Evolutionary conservation across 2,113 vertebrate genomes (phyloP), one percentile per base, ranked within the genome.

Genomic region (Thunnus maccoyii): DNA sequence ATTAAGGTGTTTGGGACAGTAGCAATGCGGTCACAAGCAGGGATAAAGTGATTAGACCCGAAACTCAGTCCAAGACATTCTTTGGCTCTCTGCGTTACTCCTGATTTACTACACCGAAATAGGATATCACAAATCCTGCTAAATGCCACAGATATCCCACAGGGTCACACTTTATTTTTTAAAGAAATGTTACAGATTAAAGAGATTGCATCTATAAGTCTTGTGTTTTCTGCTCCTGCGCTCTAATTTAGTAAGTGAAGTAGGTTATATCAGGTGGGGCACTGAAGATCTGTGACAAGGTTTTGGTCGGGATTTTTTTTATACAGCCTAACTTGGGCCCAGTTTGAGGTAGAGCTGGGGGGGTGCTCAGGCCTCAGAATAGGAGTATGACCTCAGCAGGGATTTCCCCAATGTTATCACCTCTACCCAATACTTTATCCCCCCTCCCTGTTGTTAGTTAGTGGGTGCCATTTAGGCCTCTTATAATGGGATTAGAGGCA

Each of bases 401-500:
- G 90, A 91, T 82, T 91, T 91, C 36, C 36, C 36, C 36, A 10
- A 8, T 64, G 14, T 83, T 78, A 72, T 86, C 80, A 57, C 64
- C 22, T 67, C 32, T 27, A 66, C 47, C 66, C 72, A 73, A 44
- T 27, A 51, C 72, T 44, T 80, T 51, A 64, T 48, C 27, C 63
- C 76, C 58, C 25, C 65, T 48, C 61, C 46, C 61, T 73, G 62
- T 70, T 60, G 41, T 62, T 68, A 48, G 55, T 60, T 78, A 86
- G 72, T 62, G 63, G 61, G 25, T 51, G 30, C 62, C 65, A 80
- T 78, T 77, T 65, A 77, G 79, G 69, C 72, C 61, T 80, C 78
- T 84, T 79, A 81, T 18, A 72, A 67, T 2, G 13, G 65, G 86
- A 86, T 93, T 91, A 89, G 70, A 75, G 66, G 62, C 68, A 52